A percentile compares a stretch with the other conserved stretches of the same genome.
phyloP scores from a whole-genome alignment of 2,888 invertebrate genomes.

The Cremastinae sp. region DNA sequence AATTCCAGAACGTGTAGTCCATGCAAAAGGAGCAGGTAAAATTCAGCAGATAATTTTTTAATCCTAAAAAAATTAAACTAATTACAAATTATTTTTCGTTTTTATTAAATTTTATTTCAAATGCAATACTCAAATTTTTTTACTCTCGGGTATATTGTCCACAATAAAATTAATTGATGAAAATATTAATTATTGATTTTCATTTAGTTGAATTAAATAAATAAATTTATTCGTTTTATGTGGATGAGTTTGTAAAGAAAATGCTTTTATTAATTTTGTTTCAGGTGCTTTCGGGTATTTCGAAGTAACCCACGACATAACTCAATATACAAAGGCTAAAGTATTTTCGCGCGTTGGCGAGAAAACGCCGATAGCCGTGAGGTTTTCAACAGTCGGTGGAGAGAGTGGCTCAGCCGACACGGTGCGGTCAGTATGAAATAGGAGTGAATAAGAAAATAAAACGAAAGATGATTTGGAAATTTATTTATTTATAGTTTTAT shows the following conservation, averaged over 20 bases:
- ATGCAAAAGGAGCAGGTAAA: constrained; percentile 94
- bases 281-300: constrained; percentile 91
- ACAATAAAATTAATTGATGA: too few relatives aligned
- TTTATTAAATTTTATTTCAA: too few relatives aligned
- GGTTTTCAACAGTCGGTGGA: constrained; percentile 94
- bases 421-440: constrained; percentile 79
- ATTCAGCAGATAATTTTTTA: not conserved
- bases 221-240: not conserved
- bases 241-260: not conserved
- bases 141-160: too few relatives aligned
- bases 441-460: not conserved
- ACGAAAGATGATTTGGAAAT: constrained; percentile 10
- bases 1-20: constrained; percentile 97
- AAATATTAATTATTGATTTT: too few relatives aligned
- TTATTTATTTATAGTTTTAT: not conserved
- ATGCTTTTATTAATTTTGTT: constrained; percentile 23
- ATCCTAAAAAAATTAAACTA: constrained; percentile 4
- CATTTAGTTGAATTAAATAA: too few relatives aligned
- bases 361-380: constrained; percentile 88
- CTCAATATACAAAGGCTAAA: constrained; percentile 89
- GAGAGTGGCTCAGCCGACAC: constrained; percentile 96
- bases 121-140: too few relatives aligned
- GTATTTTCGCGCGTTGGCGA: constrained; percentile 90
- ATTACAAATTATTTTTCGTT: too few relatives aligned
- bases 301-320: constrained; percentile 93